Conservation (phyloP, 2,888 invertebrate species). For the Nomada ruficornis region DNA sequence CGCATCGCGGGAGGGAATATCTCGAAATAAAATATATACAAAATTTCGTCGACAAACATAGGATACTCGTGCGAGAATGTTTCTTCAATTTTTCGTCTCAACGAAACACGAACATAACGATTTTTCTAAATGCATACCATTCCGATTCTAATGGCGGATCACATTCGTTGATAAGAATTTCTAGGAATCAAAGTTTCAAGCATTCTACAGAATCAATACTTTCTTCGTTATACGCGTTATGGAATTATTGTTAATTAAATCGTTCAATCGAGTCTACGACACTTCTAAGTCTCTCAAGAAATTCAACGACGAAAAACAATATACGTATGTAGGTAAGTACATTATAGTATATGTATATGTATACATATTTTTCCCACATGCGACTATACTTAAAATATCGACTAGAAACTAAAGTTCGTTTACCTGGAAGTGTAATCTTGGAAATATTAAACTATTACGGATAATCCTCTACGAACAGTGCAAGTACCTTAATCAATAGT, state of each 20-base stretch:
- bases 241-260: conserved; percentile 40
- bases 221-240: conserved; percentile 5
- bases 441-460: not conserved
- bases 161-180: conserved; percentile 3
- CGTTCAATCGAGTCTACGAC: conserved; percentile 7
- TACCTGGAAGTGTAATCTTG: conserved; percentile 10
- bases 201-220: conserved; percentile 24
- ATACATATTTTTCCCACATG: too few species aligned
- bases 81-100: conserved; percentile 7
- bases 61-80: conserved; percentile 22
- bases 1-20: not conserved
- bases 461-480: conserved; percentile 16
- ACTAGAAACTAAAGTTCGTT: conserved; percentile 28
- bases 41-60: conserved; percentile 37
- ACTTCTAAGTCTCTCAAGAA: conserved; percentile 7
- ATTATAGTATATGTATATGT: too few species aligned
- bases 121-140: conserved; percentile 21
- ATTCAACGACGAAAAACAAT: conserved; percentile 18
- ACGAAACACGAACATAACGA: conserved; percentile 22
- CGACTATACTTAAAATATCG: conserved; percentile 33
- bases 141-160: not conserved
- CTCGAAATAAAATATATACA: conserved; percentile 57
- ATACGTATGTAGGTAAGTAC: not conserved
- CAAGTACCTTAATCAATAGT: conserved; percentile 7
- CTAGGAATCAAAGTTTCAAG: not conserved